A percentile compares a stretch with the other conserved stretches of the same genome.
phyloP scores from a whole-genome alignment of 2,888 invertebrate species.

The Oithona nana region DNA sequence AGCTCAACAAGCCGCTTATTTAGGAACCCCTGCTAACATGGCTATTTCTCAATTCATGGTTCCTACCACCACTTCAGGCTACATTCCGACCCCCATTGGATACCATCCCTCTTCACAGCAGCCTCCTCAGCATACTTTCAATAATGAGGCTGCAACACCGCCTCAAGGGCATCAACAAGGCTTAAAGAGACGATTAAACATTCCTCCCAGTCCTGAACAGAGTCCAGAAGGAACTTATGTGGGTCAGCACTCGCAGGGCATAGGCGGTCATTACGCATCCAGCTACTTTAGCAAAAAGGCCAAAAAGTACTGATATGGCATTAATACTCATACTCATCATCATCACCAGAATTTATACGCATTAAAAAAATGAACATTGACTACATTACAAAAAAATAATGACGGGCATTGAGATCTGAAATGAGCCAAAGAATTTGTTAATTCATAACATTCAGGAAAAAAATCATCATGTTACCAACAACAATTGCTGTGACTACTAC shows the following conservation, averaged over 20 bases:
- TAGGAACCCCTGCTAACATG: neutral
- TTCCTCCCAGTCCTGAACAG: conserved; percentile 33
- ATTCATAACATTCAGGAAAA: too few relatives aligned
- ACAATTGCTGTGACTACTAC: too few relatives aligned
- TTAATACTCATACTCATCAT: too few relatives aligned
- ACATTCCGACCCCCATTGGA: conserved; percentile 14
- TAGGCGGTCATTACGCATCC: conserved; percentile 36
- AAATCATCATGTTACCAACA: too few relatives aligned
- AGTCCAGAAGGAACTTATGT: conserved; percentile 32
- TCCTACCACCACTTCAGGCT: conserved; percentile 23
- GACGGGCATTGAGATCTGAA: too few relatives aligned
- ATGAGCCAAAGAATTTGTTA: too few relatives aligned
- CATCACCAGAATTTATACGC: too few relatives aligned
- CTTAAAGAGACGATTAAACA: conserved; percentile 27
- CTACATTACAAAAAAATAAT: too few relatives aligned
- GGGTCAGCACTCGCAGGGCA: conserved; percentile 35
- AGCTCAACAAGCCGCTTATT: too few relatives aligned
- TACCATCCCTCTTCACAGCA: neutral
- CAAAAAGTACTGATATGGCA: neutral
- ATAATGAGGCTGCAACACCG: conserved; percentile 22
- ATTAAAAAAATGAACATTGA: too few relatives aligned
- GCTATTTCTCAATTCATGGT: neutral
- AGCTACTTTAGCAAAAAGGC: conserved; percentile 30
- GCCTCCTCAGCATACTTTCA: conserved; percentile 22
- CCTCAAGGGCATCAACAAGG: conserved; percentile 23